Evolutionary conservation across 1,140 invertebrate genomes (phyloP), one percentile per base, ranked within the genome.

Genomic region (Capitella teleta): DNA sequence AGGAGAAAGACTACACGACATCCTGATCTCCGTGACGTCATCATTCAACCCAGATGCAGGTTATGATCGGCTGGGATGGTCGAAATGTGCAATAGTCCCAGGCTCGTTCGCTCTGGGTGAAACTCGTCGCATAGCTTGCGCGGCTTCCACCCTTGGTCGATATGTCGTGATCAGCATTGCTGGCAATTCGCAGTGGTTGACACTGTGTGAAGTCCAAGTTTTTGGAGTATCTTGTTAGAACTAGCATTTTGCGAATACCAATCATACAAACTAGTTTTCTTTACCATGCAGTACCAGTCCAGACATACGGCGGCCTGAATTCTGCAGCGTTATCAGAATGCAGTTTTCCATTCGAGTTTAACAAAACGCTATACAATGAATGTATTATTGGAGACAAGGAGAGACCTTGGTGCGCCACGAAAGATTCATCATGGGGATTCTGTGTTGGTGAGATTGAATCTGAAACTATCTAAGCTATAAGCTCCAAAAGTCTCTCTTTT

Each of bases 321-420:
- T n/a, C 19, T 40, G 38, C 19, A 6, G 10, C 19, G 8, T 24
- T 21, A 10, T 19, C 38, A 24, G 0, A 3, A 24, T 57, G 55
- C 37, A 43, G 54, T 19, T 57, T 57, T 37, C 55, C 55, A 16
- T 57, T 54, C 38, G 54, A 45, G 32, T 57, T 53, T 34, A 54
- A 50, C 23, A 49, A 36, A 8, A 51, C 53, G 25, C 28, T 25
- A 16, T 57, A 57, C 40, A 26, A 30, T 37, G 46, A 46, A 28
- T 57, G 55, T 54, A 28, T 40, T 1, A 44, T 47, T 2, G 36
- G 25, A 28, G 37, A 41, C 34, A 14, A 45, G 10, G 26, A 18
- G 6, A 32, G 24, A 28, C 43, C 47, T 18, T 57, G 55, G 55
- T 57, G 55, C 19, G 43, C 47, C 5, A 54, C 47, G 26, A 43